Base-by-base conservation (phyloP, 2,113 vertebrate species). In the Maylandia zebra region DNA sequence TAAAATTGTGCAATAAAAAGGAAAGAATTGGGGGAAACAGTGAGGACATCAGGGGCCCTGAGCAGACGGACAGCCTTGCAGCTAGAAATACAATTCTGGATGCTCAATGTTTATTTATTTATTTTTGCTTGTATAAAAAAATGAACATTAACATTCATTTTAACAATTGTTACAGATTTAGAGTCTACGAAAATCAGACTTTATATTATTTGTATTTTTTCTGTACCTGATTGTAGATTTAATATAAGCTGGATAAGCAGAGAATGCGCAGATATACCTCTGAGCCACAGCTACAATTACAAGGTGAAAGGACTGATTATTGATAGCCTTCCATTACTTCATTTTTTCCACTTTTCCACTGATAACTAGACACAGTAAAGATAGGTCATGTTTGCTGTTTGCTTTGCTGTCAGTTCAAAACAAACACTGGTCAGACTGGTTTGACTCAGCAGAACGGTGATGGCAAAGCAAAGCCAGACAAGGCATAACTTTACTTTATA, bases 401-500 rank as follows among this genome's bases (percentile, higher is more conserved):
- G 12, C 66, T 56, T 61, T 69, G 30, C 71, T 38, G 56, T 71
- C 83, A 88, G 24, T 4, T 81, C 66, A 69, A 74, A 61, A 84
- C 0, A 7, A 52, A 64, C 66, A 84, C 91, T 82, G 85, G 92
- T 93, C 79, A 1, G 69, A 95, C 95, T 89, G 95, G 95, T 95
- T 93, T 90, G 50, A 48, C 52, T 36, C 13, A 4, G 27, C 6
- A 9, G 10, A 11, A 43, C 5, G 4, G 5, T 88, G 89, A 82
- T 83, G 81, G 61, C 22, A 81, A 87, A 86, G 89, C 82, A 91
- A 86, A 83, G 53, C 22, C 7, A 5, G n/a, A 45, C 41, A 27
- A 1, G 6, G 59, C n/a, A 64, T 14, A 38, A 66, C 30, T 66
- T 36, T 0, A 74, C 22, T 38, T 24, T 6, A 32, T 12, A 76